Evolutionary conservation across 2,888 invertebrate species (phyloP), one percentile per base, ranked within the genome.

Genomic region (Macropis europaea): DNA sequence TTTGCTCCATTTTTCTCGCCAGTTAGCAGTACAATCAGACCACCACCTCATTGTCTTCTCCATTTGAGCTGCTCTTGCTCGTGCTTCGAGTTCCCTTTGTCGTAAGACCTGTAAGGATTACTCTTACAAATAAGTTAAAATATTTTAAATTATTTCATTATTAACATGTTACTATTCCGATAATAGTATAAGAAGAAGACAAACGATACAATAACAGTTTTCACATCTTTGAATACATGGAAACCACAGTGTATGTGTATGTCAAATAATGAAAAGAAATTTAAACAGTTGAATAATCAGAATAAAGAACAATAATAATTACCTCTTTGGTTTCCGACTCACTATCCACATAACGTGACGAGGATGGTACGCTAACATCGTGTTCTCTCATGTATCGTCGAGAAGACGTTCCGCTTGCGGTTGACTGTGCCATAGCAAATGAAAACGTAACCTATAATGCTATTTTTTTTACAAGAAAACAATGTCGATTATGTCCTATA

Each of bases 31-130:
- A 89, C 99, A 99, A 90, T 99, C 99, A 54, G 96, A 98, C 99
- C 95, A 99, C 99, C 99, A 99, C 67, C 98, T 92, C 98, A 99
- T 99, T 0, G 99, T 99, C 90, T 99, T 99, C 90, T 99, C 99
- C 99, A 99, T 99, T 90, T 99, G 99, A 0, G 97, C 95, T 13
- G 98, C 97, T 73, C 99, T 91, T 2, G 97, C 97, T 78, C 97
- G 92, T 0, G 98, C 97, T 87, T 99, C 98, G 76, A 99, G 91
- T 89, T 99, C 99, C 48, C 97, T 91, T 84, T 93, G 92, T 9
- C 94, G 91, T 64, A 94, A 90, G 47, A 94, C 93, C 91, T 94
- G 7, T 28, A 30, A 15, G 11, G 22, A 34, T 43, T 34, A 32
- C 2, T 7, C 4, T 53, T 22, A 30, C 34, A 13, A 43, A 15